phyloP scores from a whole-genome alignment of 2,888 invertebrate genomes.

The Drosophila stalkeri region DNA sequence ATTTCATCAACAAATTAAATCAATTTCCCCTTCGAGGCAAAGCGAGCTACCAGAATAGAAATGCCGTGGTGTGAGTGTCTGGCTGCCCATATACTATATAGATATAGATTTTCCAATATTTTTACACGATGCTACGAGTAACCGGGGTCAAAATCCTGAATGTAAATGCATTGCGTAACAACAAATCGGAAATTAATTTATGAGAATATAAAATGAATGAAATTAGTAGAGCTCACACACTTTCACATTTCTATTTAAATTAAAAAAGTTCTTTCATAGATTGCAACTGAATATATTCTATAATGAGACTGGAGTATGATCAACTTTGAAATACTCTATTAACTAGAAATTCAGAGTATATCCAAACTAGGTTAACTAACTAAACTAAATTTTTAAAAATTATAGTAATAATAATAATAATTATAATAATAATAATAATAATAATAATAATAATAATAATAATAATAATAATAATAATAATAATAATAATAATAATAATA shows the following conservation, averaged over 20 bases:
- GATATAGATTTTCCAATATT: conserved; percentile 46
- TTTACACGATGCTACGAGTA: background rate
- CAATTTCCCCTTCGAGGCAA: conserved; percentile 31
- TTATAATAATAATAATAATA: too few relatives aligned
- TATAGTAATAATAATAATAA: too few relatives aligned
- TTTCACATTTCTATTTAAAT: background rate
- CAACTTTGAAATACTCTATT: background rate
- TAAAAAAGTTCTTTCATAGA: background rate
- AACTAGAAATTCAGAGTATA: background rate
- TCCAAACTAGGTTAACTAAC: too few relatives aligned
- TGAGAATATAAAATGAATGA: background rate
- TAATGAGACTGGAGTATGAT: background rate
- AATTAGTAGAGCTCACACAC: background rate
- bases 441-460: too few relatives aligned
- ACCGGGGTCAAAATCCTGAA: background rate
- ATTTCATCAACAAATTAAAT: conserved; percentile 55
- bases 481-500: too few relatives aligned
- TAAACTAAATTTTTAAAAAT: too few relatives aligned
- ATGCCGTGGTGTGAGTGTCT: background rate
- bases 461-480: too few relatives aligned
- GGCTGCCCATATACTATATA: background rate
- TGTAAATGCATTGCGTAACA: background rate
- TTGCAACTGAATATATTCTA: background rate
- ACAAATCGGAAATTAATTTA: background rate
- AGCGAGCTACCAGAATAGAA: background rate